Conservation (phyloP, 1,140 invertebrate genomes). For the Chironomus striatipennis region DNA sequence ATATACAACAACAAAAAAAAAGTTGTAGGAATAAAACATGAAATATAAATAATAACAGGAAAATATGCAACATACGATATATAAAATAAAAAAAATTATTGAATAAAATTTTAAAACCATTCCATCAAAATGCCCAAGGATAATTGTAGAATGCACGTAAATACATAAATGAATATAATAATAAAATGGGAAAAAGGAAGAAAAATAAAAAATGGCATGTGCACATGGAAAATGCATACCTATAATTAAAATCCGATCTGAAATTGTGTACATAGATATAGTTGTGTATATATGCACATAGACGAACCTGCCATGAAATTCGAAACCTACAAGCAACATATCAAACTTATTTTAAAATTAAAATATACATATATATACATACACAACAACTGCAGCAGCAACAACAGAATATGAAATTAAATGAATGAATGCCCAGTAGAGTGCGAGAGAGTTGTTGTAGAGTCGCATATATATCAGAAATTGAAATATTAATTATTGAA, state of each 20-base stretch:
- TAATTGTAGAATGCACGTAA: neutral
- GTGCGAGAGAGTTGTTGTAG: neutral
- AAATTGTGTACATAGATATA: neutral
- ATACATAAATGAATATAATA: too few relatives aligned
- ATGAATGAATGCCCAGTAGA: neutral
- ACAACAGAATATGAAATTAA: too few relatives aligned
- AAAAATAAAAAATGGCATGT: neutral
- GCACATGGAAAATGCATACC: constrained; percentile 3
- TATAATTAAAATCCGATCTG: constrained; percentile 9
- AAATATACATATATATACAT: too few relatives aligned
- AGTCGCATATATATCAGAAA: neutral
- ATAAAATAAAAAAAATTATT: neutral
- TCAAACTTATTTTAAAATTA: neutral
- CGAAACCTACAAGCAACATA: neutral
- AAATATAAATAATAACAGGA: neutral
- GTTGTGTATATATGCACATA: too few relatives aligned
- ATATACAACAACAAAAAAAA: neutral
- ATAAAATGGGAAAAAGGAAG: too few relatives aligned
- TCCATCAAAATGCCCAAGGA: constrained; percentile 11
- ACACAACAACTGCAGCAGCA: too few relatives aligned
- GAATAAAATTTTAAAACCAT: neutral
- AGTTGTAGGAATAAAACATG: neutral
- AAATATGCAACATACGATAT: neutral
- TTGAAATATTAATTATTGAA: constrained; percentile 10
- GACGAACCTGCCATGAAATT: too few relatives aligned